phyloP scores from a whole-genome alignment of 2,888 invertebrate species.

The Melangyna quadrimaculata region DNA sequence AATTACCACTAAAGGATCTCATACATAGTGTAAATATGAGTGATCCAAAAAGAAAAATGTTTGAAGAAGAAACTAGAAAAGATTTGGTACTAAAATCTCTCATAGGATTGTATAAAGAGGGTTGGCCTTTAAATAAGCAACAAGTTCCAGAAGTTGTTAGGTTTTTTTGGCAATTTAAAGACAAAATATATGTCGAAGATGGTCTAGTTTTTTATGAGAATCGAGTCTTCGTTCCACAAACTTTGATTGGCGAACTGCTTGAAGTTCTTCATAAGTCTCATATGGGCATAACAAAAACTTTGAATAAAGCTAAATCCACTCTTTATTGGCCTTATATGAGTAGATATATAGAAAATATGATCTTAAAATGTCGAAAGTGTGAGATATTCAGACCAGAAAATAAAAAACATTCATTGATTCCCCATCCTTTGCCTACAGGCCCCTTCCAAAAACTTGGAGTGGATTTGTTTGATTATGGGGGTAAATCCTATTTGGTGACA shows the following conservation, averaged over 20 bases:
- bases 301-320: conserved; percentile 20
- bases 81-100: not conserved
- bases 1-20: not conserved
- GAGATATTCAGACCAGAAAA: conserved; percentile 24
- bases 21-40: not conserved
- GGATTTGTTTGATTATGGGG: conserved; percentile 27
- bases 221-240: not conserved
- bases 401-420: conserved; percentile 17
- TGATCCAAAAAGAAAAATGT: not conserved
- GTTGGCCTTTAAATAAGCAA: conserved; percentile 9
- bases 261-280: conserved; percentile 26
- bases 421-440: not conserved
- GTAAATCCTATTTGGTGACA: not conserved
- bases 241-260: conserved; percentile 3
- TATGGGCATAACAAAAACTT: conserved; percentile 38
- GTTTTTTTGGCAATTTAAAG: conserved; percentile 7
- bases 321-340: conserved; percentile 12
- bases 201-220: no score
- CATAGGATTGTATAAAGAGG: not conserved
- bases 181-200: not conserved
- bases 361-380: conserved; percentile 16
- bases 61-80: not conserved
- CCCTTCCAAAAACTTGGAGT: conserved; percentile 26
- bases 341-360: conserved; percentile 23
- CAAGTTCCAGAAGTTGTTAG: not conserved